Percentiles rank a stretch among this genome's conserved stretches.
phyloP scores from a whole-genome alignment of 1,140 invertebrate species.

The Drosophila pachea region DNA sequence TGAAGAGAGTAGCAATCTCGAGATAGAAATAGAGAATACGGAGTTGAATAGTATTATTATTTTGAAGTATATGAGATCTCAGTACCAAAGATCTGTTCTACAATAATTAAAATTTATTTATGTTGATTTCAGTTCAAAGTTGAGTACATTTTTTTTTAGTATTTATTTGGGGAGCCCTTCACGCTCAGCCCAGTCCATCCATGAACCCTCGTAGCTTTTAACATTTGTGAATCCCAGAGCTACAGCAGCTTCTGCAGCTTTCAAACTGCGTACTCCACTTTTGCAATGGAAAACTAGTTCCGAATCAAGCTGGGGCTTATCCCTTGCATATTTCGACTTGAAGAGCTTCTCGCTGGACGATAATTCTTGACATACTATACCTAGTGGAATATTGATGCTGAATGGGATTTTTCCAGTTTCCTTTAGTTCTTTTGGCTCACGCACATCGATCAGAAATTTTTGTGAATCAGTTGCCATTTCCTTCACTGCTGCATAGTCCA shows the following conservation, averaged over 20 bases:
- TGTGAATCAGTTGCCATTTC: conserved; percentile 77
- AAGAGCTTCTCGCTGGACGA: conserved; percentile 77
- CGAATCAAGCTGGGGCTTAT: conserved; percentile 81
- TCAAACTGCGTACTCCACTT: conserved; percentile 81
- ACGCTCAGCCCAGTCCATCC: conserved; percentile 80
- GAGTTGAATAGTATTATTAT: too few relatives aligned
- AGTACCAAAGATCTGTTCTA: too few relatives aligned
- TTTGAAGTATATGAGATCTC: too few relatives aligned
- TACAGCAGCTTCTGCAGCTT: conserved; percentile 81
- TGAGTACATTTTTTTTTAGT: not conserved
- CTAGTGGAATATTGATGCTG: conserved; percentile 86
- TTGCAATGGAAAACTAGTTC: conserved; percentile 83
- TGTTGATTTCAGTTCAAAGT: too few relatives aligned
- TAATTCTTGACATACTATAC: conserved; percentile 59
- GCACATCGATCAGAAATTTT: conserved; percentile 83
- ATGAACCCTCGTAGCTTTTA: conserved; percentile 71
- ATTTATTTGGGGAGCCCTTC: conserved; percentile 79
- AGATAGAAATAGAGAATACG: too few relatives aligned
- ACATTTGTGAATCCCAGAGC: conserved; percentile 82
- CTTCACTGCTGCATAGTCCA: conserved; percentile 80
- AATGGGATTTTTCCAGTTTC: conserved; percentile 84
- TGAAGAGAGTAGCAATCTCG: too few relatives aligned
- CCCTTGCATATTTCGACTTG: conserved; percentile 77
- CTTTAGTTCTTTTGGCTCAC: conserved; percentile 83
- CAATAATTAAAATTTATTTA: too few relatives aligned